Evolutionary conservation across 2,113 vertebrate genomes (phyloP).

Genomic region (Nothocercus julius): DNA sequence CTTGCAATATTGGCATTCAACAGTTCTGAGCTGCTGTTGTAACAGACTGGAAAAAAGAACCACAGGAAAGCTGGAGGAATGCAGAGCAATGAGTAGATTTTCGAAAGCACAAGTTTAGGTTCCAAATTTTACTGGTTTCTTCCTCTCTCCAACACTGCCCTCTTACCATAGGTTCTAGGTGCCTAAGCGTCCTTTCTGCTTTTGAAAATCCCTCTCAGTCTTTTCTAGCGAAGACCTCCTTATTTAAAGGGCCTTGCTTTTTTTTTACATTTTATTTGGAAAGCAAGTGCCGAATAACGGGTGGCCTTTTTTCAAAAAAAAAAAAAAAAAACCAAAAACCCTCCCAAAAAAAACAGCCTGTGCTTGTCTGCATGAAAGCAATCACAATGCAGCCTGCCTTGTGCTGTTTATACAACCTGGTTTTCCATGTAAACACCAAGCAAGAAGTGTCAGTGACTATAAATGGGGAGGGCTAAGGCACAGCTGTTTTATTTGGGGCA

Average conservation of each 20-base stretch:
- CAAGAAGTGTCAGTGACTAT: conserved; percentile 40
- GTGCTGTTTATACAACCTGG: conserved; percentile 56
- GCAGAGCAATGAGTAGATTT: not conserved
- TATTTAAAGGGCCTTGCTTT: not conserved
- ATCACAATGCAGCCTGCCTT: conserved; percentile 30
- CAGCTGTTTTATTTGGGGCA: conserved; percentile 46
- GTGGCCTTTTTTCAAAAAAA: not conserved
- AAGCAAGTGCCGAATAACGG: conserved; percentile 46
- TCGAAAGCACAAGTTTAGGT: not conserved
- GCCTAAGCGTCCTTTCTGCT: conserved; percentile 17
- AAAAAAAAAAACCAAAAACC: not conserved
- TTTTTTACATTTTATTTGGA: conserved; percentile 6
- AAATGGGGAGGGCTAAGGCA: conserved; percentile 29
- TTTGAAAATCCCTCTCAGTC: conserved; percentile 27
- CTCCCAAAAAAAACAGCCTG: not conserved
- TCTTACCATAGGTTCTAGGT: not conserved
- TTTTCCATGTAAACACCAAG: conserved; percentile 39
- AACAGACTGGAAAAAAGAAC: not conserved
- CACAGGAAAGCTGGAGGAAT: not conserved
- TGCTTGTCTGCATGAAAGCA: conserved; percentile 14
- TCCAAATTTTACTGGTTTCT: not conserved
- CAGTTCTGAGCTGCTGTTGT: not conserved
- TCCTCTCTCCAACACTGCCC: not conserved
- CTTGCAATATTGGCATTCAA: not conserved
- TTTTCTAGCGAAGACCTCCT: not conserved